Evolutionary conservation across 2,113 vertebrate genomes (phyloP), one percentile per base, ranked within the genome.

Genomic region (Podilymbus podiceps): DNA sequence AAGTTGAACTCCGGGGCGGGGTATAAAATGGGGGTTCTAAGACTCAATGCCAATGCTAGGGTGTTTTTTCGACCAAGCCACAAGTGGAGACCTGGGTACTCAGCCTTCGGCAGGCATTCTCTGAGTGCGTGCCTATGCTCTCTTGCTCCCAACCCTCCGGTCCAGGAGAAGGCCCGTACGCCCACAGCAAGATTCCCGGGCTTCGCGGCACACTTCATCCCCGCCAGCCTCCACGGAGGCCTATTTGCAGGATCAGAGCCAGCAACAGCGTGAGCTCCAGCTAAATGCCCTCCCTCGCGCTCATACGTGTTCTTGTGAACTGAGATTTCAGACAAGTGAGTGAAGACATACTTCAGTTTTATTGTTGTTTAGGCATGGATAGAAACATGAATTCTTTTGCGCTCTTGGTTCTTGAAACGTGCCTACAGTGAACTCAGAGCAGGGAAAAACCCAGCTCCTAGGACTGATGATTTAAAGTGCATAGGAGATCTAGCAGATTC

Each of bases 361-460:
- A 98, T 98, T 98, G 95, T 98, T 96, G 95, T 98, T 98, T 98
- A 98, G 98, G 98, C 97, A 98, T 98, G 98, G 98, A 98, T 93
- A 93, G 97, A 96, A 97, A 98, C 97, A 98, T 98, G 97, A 96
- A 98, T 97, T 97, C 94, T 97, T 98, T 98, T 97, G 95, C 95
- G 68, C 92, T 95, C 96, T 95, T 78, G 96, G 91, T 97, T 98
- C 85, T 93, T 95, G 94, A 93, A 94, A 97, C 78, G 92, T 97
- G 97, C 94, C 97, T 62, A 71, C 46, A 96, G 76, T 95, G 96
- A 97, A 95, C 40, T 76, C 1, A 76, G 97, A 98, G 95, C 95
- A 88, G 93, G 66, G 88, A 94, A 92, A 97, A 96, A 63, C 84
- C 49, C 92, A 55, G 94, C 92, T 95, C 87, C 95, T 55, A 17